These are phyloP conservation scores for Panagrolaimus sp. DNA, from an alignment of 1,140 invertebrate species.

Conservation along the genomic window DNA sequence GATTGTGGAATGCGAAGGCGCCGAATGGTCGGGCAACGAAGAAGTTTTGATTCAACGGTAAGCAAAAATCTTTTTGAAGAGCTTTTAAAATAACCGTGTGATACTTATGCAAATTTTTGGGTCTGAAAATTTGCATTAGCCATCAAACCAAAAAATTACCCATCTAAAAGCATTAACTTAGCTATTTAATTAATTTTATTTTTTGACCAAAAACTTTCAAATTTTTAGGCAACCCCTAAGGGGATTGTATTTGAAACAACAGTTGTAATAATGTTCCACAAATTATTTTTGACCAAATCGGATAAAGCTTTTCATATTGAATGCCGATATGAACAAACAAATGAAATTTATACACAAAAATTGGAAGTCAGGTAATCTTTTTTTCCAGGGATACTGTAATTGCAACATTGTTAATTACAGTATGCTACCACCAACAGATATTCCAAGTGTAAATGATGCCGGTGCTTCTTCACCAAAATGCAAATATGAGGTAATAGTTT, in stretches of 20 bases:
- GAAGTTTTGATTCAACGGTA: conserved; percentile 5
- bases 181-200: background rate
- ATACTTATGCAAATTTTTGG: conserved; percentile 2
- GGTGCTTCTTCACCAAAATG: conserved; percentile 33
- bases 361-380: conserved; percentile 31
- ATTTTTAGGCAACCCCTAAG: conserved; percentile 32
- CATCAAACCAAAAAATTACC: background rate
- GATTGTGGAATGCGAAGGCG: conserved; percentile 44
- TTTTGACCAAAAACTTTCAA: background rate
- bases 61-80: background rate
- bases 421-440: conserved; percentile 28
- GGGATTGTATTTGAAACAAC: conserved; percentile 41
- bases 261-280: conserved; percentile 39
- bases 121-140: background rate
- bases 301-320: conserved; percentile 41
- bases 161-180: background rate
- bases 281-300: conserved; percentile 38
- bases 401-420: conserved; percentile 4
- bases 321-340: conserved; percentile 37
- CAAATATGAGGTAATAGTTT: conserved; percentile 28
- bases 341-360: conserved; percentile 31
- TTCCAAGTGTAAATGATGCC: background rate
- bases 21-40: conserved; percentile 32
- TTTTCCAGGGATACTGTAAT: background rate
- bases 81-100: background rate